Evolutionary conservation across 2,888 invertebrate genomes (phyloP).

Genomic region (Ophonus ardosiacus): DNA sequence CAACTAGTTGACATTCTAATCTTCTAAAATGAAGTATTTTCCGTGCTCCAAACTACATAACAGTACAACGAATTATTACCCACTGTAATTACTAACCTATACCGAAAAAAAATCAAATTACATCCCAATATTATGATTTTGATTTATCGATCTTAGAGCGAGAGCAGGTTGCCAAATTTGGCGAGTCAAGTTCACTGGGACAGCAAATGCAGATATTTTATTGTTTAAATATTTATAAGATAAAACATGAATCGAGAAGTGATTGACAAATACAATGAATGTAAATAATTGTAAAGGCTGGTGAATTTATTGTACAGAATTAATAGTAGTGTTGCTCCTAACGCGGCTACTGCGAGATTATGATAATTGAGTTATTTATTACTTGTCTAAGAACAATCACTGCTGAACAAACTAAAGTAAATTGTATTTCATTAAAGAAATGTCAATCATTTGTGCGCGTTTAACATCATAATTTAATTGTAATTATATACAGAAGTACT

Average conservation of each 20-base stretch:
- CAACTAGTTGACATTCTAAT: constrained; percentile 45
- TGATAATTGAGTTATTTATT: constrained; percentile 32
- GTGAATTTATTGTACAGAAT: constrained; percentile 17
- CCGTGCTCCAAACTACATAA: constrained; percentile 17
- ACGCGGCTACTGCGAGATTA: constrained; percentile 16
- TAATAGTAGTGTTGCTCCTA: constrained; percentile 8
- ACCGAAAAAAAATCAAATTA: neutral
- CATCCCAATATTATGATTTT: neutral
- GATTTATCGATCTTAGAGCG: neutral
- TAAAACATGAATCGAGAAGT: neutral
- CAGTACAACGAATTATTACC: constrained; percentile 18
- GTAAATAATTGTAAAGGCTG: constrained; percentile 36
- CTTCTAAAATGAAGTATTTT: constrained; percentile 45
- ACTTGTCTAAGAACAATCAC: constrained; percentile 11
- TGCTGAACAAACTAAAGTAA: constrained; percentile 7
- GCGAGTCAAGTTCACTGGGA: constrained; percentile 31
- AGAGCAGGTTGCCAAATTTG: constrained; percentile 22
- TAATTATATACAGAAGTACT: no score
- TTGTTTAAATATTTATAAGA: constrained; percentile 39
- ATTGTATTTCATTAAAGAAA: neutral
- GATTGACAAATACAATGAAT: constrained; percentile 35
- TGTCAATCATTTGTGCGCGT: neutral
- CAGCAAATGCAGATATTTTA: constrained; percentile 30
- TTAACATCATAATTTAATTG: neutral
- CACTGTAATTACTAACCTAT: neutral